Evolutionary conservation across 2,797 vertebrate species (phyloP).

Genomic region (Sebastes oblongus): DNA sequence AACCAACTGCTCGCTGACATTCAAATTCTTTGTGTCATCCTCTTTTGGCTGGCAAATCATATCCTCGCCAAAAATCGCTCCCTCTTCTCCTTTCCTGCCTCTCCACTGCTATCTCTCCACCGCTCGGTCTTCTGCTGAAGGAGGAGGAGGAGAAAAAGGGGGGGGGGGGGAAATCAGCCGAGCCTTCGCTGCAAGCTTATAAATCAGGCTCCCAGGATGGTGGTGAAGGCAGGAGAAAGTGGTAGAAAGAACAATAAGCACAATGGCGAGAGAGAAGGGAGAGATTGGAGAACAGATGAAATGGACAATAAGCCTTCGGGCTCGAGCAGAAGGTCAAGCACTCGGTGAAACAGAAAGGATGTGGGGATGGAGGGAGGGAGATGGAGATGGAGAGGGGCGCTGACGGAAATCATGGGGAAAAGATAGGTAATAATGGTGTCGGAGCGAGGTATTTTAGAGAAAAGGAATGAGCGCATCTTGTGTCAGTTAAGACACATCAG

Average conservation of each 20-base stretch:
- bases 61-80: background rate
- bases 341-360: constrained; percentile 27
- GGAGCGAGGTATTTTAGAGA: background rate
- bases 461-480: background rate
- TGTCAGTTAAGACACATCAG: background rate
- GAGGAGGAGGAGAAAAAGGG: background rate
- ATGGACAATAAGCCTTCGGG: constrained; percentile 63
- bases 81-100: background rate
- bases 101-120: background rate
- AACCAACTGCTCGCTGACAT: constrained; percentile 43
- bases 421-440: constrained; percentile 12
- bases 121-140: constrained; percentile 17
- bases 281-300: constrained; percentile 61
- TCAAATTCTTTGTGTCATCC: constrained; percentile 57
- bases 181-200: constrained; percentile 45
- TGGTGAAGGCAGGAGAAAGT: constrained; percentile 33
- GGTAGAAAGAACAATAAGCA: constrained; percentile 56
- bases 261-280: constrained; percentile 28
- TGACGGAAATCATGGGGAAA: background rate
- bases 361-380: background rate
- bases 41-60: constrained; percentile 65
- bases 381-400: background rate
- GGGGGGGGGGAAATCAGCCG: background rate
- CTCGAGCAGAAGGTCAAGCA: constrained; percentile 45
- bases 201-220: constrained; percentile 59